phyloP scores from a whole-genome alignment of 2,888 invertebrate genomes.

The Drosophila cognata region DNA sequence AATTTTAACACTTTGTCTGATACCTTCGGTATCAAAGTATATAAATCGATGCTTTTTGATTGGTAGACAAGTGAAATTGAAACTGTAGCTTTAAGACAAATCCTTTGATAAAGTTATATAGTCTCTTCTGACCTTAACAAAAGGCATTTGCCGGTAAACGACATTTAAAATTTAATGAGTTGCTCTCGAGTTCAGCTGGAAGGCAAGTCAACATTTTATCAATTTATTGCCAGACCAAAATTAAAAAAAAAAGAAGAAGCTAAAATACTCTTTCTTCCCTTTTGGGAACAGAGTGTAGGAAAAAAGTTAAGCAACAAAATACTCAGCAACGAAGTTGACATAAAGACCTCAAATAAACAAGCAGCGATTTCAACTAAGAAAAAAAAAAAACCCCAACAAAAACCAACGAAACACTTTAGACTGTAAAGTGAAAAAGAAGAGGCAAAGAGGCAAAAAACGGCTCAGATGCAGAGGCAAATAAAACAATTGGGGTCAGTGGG shows the following conservation, averaged over 20 bases:
- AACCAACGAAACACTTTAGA: constrained; percentile 48
- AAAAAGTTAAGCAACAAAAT: constrained; percentile 21
- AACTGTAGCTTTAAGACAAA: too few relatives aligned
- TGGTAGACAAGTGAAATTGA: too few relatives aligned
- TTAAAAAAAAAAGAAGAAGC: too few relatives aligned
- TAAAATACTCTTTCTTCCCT: not conserved
- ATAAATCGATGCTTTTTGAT: not conserved
- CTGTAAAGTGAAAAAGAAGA: constrained; percentile 6
- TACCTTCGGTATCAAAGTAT: too few relatives aligned
- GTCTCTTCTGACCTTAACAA: not conserved
- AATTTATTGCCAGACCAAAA: not conserved
- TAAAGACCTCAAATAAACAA: constrained; percentile 79
- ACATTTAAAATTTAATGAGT: not conserved
- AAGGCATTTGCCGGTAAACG: not conserved
- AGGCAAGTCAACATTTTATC: not conserved
- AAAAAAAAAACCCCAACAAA: constrained; percentile 18
- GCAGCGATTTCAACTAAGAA: constrained; percentile 60
- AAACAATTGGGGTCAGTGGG: constrained; percentile 26
- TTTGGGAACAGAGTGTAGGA: not conserved
- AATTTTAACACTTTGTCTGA: too few relatives aligned
- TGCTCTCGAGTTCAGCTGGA: not conserved
- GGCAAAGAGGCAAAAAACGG: constrained; percentile 14
- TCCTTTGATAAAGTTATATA: not conserved
- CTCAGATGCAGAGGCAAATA: constrained; percentile 26
- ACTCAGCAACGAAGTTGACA: constrained; percentile 67